These are phyloP conservation scores for Furcula furcula DNA, from an alignment of 2,888 invertebrate species.

Conservation along the genomic window DNA sequence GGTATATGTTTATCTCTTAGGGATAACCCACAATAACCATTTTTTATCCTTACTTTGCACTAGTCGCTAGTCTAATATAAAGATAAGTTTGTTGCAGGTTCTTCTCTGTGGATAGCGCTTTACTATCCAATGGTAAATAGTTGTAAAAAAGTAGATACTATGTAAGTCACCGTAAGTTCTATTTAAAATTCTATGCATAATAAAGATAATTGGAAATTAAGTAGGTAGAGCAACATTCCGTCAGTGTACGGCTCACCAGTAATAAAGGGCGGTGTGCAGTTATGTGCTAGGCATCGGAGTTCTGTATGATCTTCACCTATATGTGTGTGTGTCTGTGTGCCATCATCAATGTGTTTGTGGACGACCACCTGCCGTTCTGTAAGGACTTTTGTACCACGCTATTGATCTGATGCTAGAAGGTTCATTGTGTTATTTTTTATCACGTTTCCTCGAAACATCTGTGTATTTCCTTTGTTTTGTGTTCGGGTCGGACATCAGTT, in stretches of 20 bases:
- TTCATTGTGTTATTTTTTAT: conserved; percentile 47
- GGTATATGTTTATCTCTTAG: too few relatives aligned
- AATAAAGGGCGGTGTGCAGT: conserved; percentile 56
- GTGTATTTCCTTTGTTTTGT: conserved; percentile 52
- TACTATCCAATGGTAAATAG: too few relatives aligned
- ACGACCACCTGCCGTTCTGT: conserved; percentile 31
- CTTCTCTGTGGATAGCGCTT: too few relatives aligned
- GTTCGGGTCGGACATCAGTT: conserved; percentile 27
- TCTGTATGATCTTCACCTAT: conserved; percentile 16
- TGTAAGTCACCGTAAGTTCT: too few relatives aligned
- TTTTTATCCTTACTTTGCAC: too few relatives aligned
- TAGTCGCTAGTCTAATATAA: not conserved
- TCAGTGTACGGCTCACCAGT: conserved; percentile 28
- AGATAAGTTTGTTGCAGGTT: not conserved
- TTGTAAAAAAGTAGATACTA: too few relatives aligned
- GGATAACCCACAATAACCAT: too few relatives aligned
- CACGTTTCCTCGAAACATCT: conserved; percentile 53
- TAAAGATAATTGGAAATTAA: too few relatives aligned
- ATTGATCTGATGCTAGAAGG: conserved; percentile 41
- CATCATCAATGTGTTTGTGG: conserved; percentile 14
- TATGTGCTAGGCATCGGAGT: conserved; percentile 37
- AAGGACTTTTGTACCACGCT: conserved; percentile 31
- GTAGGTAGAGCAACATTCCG: conserved; percentile 45
- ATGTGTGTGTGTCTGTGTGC: conserved; percentile 28
- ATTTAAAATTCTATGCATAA: too few relatives aligned